These are phyloP conservation scores for Pyrrhosoma nymphula DNA, from an alignment of 2,888 invertebrate species.

Conservation along the genomic window DNA sequence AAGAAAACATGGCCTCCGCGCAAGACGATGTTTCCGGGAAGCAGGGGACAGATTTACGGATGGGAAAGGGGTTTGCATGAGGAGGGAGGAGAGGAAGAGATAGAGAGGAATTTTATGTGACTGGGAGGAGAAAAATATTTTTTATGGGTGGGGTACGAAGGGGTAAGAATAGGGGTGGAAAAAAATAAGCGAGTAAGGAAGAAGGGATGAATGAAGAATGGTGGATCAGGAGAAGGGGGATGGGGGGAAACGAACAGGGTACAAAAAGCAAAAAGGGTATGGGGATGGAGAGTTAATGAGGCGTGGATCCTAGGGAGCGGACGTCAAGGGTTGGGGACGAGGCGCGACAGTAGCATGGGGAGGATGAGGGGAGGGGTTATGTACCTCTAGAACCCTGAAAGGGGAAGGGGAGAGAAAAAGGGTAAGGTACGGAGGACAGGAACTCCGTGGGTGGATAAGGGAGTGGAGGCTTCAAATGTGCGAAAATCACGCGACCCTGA, in stretches of 20 bases:
- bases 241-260: background rate
- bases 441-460: background rate
- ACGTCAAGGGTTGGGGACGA: constrained; percentile 26
- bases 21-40: too few species aligned
- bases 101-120: too few species aligned
- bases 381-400: background rate
- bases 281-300: constrained; percentile 8
- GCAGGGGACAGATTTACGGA: too few species aligned
- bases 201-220: background rate
- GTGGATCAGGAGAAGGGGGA: background rate
- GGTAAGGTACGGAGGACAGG: background rate
- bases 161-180: background rate
- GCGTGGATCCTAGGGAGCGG: constrained; percentile 24
- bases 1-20: background rate
- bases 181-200: background rate
- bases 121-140: background rate
- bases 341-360: background rate
- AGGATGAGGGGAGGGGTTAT: background rate
- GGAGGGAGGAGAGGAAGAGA: too few species aligned
- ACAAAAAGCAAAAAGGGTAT: too few species aligned
- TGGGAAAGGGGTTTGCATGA: too few species aligned
- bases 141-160: background rate
- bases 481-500: constrained; percentile 46
- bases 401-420: background rate
- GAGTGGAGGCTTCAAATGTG: constrained; percentile 22